Conservation (phyloP, 2,113 vertebrate species). For the Bos indicus region DNA sequence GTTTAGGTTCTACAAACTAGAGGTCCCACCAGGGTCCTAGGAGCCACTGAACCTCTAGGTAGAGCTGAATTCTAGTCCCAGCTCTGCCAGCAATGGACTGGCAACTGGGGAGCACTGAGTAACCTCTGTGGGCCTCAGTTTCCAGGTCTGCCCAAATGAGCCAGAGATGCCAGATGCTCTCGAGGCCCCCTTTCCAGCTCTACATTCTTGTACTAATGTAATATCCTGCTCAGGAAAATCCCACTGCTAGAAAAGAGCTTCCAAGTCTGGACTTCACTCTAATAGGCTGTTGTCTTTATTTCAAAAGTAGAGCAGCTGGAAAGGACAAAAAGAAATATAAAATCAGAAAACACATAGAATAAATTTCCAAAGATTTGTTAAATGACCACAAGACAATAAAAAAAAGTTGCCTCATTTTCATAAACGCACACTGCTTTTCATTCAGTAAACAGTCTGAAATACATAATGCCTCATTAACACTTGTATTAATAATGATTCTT, state of each 20-base stretch:
- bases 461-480: not conserved
- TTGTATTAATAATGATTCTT: not conserved
- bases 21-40: not conserved
- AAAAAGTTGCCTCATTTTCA: not conserved
- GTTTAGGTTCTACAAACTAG: not conserved
- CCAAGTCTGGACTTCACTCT: not conserved
- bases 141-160: not conserved
- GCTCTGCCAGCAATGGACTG: not conserved
- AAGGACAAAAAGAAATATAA: not conserved
- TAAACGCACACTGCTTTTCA: not conserved
- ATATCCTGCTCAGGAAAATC: not conserved
- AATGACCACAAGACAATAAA: not conserved
- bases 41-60: not conserved
- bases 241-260: not conserved
- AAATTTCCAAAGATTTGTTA: not conserved
- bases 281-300: not conserved
- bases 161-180: not conserved
- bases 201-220: not conserved
- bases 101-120: not conserved
- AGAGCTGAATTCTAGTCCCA: not conserved
- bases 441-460: not conserved
- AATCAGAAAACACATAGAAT: not conserved
- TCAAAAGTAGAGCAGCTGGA: not conserved
- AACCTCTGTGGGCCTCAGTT: not conserved
- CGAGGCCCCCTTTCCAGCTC: not conserved